Base-by-base conservation (phyloP, 53 echinoderm and acorn worm species). In the Patiria pectinifera region DNA sequence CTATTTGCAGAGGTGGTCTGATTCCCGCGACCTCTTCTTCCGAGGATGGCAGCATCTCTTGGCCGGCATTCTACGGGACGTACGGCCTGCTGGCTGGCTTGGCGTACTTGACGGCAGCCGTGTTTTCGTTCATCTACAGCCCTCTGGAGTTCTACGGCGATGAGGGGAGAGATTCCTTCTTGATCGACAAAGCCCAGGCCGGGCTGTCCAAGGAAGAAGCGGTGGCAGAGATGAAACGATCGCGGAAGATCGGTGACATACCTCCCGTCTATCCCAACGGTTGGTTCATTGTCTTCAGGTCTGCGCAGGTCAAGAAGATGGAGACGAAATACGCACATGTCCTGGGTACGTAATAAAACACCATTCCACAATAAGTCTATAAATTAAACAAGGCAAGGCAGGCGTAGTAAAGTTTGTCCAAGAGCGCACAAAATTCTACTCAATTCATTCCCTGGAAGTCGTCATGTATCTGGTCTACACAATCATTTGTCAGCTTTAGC, bases 241-340 rank as follows among this genome's bases (percentile, higher is more conserved):
- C 45, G 58, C 61, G 88, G 77, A 18, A 77, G 13, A 60, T 78
- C 21, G 94, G 91, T 22, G 91, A 93, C 35, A 77, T 93, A 8
- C 94, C 94, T 19, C 94, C 94, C 48, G 94, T 93, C 46, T 93
- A 93, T 71, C 94, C 94, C 45, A 93, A 93, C 35, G 94, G 94
- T 24, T 93, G 94, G 94, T 93, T 93, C 77, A 76, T 62, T 59
- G 77, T 91, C n/a, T 66, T 83, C 4, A 62, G 78, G 23, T 91
- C 91, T 3, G 62, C 48, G 59, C 76, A 85, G 74, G 16, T 92
- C 3, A 86, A 77, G 92, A 61, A 76, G 78, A 71, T 14, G 59
- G 78, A 78, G 25, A 61, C 62, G 8, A 88, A 78, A 88, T 88
- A 78, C 45, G 88, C 24, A 2, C 61, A 88, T 21, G 62, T 78